Percentiles rank a stretch among this genome's conserved stretches.
Evolutionary conservation across 2,888 invertebrate species (phyloP).

Genomic region (Deilephila porcellus): DNA sequence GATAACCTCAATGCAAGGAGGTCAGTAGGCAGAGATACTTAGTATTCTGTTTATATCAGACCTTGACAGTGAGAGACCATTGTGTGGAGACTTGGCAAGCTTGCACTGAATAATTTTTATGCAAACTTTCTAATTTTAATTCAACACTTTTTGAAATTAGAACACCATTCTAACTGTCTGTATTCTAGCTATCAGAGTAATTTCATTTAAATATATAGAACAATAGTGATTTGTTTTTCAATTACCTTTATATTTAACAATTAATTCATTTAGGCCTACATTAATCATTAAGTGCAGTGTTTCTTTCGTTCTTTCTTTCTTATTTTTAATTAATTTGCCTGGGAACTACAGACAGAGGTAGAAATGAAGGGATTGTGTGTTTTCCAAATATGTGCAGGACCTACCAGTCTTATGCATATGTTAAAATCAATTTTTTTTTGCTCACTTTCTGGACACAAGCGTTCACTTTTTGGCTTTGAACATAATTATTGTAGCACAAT

Average conservation of each 20-base stretch:
- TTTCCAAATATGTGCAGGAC: neutral
- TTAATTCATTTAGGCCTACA: no score
- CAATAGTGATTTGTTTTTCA: no score
- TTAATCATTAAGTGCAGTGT: no score
- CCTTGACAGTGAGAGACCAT: conserved; percentile 17
- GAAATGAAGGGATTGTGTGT: neutral
- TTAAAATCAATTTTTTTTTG: no score
- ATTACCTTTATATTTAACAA: no score
- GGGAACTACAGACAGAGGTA: neutral
- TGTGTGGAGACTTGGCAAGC: conserved; percentile 1
- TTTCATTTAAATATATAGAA: no score
- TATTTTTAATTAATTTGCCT: neutral
- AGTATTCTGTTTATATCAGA: conserved; percentile 13
- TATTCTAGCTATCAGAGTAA: no score
- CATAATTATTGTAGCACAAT: no score
- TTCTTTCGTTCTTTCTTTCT: no score
- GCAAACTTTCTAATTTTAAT: neutral
- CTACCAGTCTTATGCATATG: neutral
- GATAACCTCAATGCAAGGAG: conserved; percentile 18
- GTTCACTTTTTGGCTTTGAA: no score
- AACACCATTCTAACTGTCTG: neutral
- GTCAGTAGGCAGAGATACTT: conserved; percentile 11
- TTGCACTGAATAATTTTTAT: neutral
- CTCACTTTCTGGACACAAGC: no score
- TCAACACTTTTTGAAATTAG: neutral